Evolutionary conservation across 2,888 invertebrate genomes (phyloP), one percentile per base, ranked within the genome.

Genomic region (Anarsia innoxiella): DNA sequence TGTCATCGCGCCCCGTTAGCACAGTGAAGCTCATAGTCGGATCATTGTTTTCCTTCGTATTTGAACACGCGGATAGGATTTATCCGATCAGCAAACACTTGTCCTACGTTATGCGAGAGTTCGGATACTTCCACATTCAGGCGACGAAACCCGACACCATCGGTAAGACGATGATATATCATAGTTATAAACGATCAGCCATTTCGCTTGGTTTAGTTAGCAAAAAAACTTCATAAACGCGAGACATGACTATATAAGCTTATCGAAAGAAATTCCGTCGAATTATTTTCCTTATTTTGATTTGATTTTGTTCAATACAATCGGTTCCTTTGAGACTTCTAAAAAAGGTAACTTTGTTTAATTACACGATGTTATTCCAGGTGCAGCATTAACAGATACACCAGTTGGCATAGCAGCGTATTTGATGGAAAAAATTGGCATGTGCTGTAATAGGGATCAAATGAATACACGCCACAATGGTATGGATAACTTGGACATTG

Each of bases 361-460:
- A n/a, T n/a, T n/a, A n/a, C n/a, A n/a, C n/a, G n/a, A n/a, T n/a
- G n/a, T n/a, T n/a, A n/a, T 71, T 75, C 0, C 53, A 91, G 93
- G 93, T 12, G 87, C 88, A 2, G 91, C 86, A 0, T 60, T 95
- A 41, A 80, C 87, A 5, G 92, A 94, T 53, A 92, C 93, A 0
- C 97, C 97, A 0, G 87, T 90, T 1, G 96, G 95, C 0, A 71
- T 97, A 46, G 95, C 96, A 1, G 93, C 92, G 0, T 97, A 96
- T 56, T 89, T 95, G 29, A 76, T 97, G 47, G 97, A 97, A 62
- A 97, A 97, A 74, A 95, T 96, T 67, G 88, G 83, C 60, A 88
- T 58, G 38, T 92, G 74, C 89, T 92, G 74, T 77, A 93, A 78
- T 76, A 90, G 56, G 2, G 66, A 83, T 3, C 86, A 87, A 52